Evolutionary conservation across 64 coral and sea anemone genomes (phyloP).

Genomic region (Pachyseris speciosa): DNA sequence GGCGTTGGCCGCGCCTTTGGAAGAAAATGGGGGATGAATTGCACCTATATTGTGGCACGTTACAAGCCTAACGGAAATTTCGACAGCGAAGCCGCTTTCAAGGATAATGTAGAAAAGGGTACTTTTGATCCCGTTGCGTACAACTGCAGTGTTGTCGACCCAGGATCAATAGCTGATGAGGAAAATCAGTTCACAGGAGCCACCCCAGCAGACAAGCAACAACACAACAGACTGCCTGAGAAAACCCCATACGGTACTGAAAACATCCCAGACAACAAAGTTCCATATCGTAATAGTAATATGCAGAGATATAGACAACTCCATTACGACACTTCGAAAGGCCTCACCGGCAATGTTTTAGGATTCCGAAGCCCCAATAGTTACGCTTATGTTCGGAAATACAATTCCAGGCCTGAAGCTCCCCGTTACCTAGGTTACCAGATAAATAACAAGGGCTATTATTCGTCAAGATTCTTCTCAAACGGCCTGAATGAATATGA

Average conservation of each 20-base stretch:
- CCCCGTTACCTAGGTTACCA: background rate
- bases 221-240: background rate
- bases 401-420: background rate
- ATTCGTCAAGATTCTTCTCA: background rate
- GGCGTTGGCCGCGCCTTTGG: constrained; percentile 77
- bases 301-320: background rate
- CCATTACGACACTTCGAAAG: background rate
- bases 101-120: constrained; percentile 75
- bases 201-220: background rate
- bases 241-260: background rate
- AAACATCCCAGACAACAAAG: background rate
- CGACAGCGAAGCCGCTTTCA: constrained; percentile 18
- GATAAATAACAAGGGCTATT: background rate
- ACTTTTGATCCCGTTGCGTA: constrained; percentile 65
- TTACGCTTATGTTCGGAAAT: background rate
- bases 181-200: background rate
- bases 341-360: background rate
- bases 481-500: background rate
- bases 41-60: constrained; percentile 83
- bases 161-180: background rate
- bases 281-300: background rate
- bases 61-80: constrained; percentile 78
- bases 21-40: constrained; percentile 88
- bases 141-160: constrained; percentile 66
- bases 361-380: background rate